A percentile compares a stretch with the other conserved stretches of the same genome.
phyloP scores from a whole-genome alignment of 2,888 invertebrate genomes.

The Stenichneumon culpator region DNA sequence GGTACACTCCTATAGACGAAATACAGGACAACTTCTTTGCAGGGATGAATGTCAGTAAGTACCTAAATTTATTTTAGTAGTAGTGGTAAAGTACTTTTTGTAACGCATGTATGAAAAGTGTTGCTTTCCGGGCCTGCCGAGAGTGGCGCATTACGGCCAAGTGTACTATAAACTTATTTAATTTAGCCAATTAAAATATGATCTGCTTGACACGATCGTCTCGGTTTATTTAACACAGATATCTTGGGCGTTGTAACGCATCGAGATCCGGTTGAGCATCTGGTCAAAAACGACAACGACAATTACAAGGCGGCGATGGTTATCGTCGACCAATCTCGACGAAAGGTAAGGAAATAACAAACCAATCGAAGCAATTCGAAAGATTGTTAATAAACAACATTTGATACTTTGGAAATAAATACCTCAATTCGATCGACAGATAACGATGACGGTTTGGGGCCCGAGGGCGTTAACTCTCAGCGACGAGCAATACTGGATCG shows the following conservation, averaged over 20 bases:
- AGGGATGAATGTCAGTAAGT: background rate
- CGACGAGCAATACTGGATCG: background rate
- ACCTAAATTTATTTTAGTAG: background rate
- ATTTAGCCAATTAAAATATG: background rate
- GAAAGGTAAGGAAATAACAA: background rate
- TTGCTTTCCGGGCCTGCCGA: too few species aligned
- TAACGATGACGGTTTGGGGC: conserved; percentile 20
- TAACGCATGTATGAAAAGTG: too few species aligned
- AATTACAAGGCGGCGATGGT: background rate
- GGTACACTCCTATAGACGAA: background rate
- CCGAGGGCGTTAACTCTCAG: background rate
- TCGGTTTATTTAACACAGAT: background rate
- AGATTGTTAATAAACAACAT: background rate
- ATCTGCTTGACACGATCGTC: background rate
- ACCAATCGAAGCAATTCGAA: background rate
- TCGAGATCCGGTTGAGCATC: background rate
- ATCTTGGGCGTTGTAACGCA: background rate
- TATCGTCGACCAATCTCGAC: background rate
- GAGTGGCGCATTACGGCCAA: too few species aligned
- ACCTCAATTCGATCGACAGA: background rate
- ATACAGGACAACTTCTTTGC: background rate
- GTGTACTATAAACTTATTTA: background rate
- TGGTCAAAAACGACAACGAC: background rate
- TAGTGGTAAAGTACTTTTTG: too few species aligned
- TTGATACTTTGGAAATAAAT: background rate